phyloP scores from a whole-genome alignment of 2,888 invertebrate genomes.

The Mystacides longicornis region DNA sequence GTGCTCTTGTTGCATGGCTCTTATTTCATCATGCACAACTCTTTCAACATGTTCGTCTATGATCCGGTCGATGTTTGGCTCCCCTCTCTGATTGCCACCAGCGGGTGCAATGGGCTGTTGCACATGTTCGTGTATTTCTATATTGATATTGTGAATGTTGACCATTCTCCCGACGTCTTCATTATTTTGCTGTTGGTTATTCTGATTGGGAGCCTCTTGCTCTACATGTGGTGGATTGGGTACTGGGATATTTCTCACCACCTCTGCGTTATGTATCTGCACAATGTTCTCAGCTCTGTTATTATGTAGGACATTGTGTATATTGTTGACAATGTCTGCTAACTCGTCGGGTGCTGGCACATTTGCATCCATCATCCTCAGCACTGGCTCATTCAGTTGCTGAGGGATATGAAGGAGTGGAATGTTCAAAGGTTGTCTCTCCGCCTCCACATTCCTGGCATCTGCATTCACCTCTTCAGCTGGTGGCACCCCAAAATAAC shows the following conservation, averaged over 20 bases:
- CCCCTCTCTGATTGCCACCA: not conserved
- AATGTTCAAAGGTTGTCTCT: not conserved
- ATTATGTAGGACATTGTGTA: not conserved
- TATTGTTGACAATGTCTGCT: not conserved
- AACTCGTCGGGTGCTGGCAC: not conserved
- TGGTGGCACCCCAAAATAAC: not conserved
- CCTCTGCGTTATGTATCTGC: not conserved
- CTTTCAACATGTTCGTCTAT: not conserved
- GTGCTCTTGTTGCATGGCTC: not conserved
- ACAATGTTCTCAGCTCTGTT: not conserved
- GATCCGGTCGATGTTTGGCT: not conserved
- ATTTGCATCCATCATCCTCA: not conserved
- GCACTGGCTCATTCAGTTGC: not conserved
- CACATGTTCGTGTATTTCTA: not conserved
- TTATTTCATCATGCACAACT: not conserved
- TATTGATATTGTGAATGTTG: not conserved
- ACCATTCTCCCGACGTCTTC: not conserved
- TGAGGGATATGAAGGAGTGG: no score
- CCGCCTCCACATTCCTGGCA: not conserved
- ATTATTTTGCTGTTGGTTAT: not conserved
- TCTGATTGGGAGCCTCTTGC: not conserved
- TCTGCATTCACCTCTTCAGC: not conserved
- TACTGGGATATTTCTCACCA: not conserved
- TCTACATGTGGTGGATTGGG: not conserved
- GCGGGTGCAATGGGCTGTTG: not conserved